phyloP scores from a whole-genome alignment of 2,888 invertebrate species.

The Octodonta nipae region DNA sequence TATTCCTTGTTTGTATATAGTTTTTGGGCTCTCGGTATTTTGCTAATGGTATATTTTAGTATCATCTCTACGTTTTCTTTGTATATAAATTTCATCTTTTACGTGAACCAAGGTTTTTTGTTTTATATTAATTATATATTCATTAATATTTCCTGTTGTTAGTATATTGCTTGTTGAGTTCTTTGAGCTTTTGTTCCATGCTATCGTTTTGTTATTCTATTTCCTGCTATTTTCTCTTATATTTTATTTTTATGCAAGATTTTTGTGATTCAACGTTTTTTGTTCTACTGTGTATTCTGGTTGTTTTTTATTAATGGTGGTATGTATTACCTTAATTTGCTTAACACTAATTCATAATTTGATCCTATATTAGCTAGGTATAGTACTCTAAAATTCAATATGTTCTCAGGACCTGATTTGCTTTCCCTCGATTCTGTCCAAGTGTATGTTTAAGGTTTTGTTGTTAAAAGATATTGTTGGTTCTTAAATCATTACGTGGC shows the following conservation, averaged over 20 bases:
- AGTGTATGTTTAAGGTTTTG: background rate
- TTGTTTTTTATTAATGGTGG: background rate
- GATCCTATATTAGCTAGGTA: background rate
- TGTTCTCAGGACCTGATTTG: background rate
- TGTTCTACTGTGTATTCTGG: background rate
- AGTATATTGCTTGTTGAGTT: background rate
- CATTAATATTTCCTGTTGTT: background rate
- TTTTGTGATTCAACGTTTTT: background rate
- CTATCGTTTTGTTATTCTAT: background rate
- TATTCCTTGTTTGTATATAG: background rate
- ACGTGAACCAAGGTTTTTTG: background rate
- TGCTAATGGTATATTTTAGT: background rate
- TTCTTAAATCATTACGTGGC: background rate
- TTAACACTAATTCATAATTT: background rate
- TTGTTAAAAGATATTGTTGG: background rate
- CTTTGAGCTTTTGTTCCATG: background rate
- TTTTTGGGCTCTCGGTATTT: background rate
- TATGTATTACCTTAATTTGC: background rate
- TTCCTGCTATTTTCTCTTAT: background rate
- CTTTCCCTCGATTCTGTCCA: background rate
- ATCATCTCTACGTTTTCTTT: background rate
- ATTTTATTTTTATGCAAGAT: background rate
- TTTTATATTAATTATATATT: background rate
- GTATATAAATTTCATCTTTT: background rate
- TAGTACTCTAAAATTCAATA: background rate